Evolutionary conservation across 2,888 invertebrate species (phyloP).

Genomic region (Pseudococcus longispinus): DNA sequence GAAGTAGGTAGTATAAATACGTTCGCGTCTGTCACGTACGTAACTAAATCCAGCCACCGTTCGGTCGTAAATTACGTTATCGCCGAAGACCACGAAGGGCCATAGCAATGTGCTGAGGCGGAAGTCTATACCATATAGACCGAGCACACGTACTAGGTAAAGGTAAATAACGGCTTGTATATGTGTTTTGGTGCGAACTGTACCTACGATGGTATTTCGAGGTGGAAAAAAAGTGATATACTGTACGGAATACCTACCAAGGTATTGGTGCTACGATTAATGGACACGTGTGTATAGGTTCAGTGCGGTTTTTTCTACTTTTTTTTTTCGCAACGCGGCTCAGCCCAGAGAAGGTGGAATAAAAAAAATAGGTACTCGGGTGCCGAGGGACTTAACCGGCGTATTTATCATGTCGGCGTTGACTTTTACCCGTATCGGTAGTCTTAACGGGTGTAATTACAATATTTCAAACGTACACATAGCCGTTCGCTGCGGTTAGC

Average conservation of each 20-base stretch:
- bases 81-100: neutral
- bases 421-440: conserved; percentile 6
- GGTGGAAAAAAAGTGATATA: too few species aligned
- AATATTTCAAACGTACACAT: neutral
- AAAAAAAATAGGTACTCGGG: neutral
- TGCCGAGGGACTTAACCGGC: neutral
- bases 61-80: neutral
- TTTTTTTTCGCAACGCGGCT: neutral
- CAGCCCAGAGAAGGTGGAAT: neutral
- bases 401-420: neutral
- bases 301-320: neutral
- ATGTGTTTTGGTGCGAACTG: neutral
- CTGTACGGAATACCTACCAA: too few species aligned
- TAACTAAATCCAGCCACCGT: neutral
- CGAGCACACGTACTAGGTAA: neutral
- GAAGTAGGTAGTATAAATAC: neutral
- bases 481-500: neutral
- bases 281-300: neutral
- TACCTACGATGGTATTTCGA: too few species aligned
- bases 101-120: neutral
- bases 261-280: neutral
- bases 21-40: neutral
- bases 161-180: neutral
- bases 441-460: neutral
- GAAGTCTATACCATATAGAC: neutral